Evolutionary conservation across 2,888 invertebrate species (phyloP).

Genomic region (Chymomyza amoena): DNA sequence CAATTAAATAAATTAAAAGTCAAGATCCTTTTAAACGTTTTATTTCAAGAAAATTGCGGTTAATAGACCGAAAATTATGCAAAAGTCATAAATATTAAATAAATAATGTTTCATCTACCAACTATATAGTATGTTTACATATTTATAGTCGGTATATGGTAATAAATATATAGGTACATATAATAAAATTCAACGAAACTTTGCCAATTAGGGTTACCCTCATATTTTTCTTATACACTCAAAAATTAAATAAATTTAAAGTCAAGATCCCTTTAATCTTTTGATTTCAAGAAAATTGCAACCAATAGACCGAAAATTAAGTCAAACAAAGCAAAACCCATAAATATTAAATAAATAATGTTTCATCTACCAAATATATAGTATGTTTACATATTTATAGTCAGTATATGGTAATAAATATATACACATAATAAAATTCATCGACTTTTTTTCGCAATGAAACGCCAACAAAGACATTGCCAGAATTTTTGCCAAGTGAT

Average conservation of each 20-base stretch:
- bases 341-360: neutral
- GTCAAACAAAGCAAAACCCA: neutral
- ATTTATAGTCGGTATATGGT: neutral
- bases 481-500: constrained; percentile 5
- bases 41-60: neutral
- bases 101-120: neutral
- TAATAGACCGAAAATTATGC: neutral
- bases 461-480: constrained; percentile 1
- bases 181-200: neutral
- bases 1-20: neutral
- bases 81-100: neutral
- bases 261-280: neutral
- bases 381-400: neutral
- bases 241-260: neutral
- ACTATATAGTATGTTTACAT: neutral
- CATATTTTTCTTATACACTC: neutral
- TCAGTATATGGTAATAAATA: neutral
- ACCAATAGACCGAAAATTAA: neutral
- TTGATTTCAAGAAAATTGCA: neutral
- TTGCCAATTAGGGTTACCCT: no score
- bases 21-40: neutral
- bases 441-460: neutral
- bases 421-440: neutral
- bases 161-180: neutral
- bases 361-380: neutral